Conservation (phyloP, 2,888 invertebrate species). For the Mimumesa dahlbomi region DNA sequence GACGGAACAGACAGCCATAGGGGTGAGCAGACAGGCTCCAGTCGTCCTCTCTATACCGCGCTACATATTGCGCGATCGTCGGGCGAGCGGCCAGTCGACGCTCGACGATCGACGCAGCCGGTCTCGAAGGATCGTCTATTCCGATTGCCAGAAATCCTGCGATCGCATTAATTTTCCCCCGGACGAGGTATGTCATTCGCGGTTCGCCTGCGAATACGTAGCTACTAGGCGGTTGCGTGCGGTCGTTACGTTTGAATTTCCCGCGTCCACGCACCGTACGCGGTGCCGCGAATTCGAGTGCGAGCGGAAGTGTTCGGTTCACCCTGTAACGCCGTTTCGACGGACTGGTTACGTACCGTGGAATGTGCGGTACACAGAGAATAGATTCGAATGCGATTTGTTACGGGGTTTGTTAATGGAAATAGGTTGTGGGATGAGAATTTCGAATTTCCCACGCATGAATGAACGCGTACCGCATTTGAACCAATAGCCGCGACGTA, state of each 20-base stretch:
- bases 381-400: neutral
- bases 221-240: too few relatives aligned
- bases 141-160: conserved; percentile 18
- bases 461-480: neutral
- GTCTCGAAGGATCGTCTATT: conserved; percentile 44
- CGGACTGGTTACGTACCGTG: too few relatives aligned
- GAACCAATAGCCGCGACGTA: neutral
- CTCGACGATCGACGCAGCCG: conserved; percentile 59
- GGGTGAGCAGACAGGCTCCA: conserved; percentile 62
- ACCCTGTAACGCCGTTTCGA: neutral
- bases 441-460: neutral
- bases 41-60: conserved; percentile 54
- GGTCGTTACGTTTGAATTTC: conserved; percentile 23
- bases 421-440: neutral
- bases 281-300: neutral
- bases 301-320: neutral
- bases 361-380: too few relatives aligned
- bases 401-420: neutral
- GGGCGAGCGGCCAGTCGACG: conserved; percentile 59
- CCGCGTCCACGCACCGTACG: conserved; percentile 15
- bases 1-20: conserved; percentile 32
- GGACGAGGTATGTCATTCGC: neutral
- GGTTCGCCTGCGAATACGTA: neutral
- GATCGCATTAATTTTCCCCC: neutral
- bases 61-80: conserved; percentile 56